A percentile compares a stretch with the other conserved stretches of the same genome.
phyloP scores from a whole-genome alignment of 92 coral and sea anemone species.

The Hydrozoanthus gracilis region DNA sequence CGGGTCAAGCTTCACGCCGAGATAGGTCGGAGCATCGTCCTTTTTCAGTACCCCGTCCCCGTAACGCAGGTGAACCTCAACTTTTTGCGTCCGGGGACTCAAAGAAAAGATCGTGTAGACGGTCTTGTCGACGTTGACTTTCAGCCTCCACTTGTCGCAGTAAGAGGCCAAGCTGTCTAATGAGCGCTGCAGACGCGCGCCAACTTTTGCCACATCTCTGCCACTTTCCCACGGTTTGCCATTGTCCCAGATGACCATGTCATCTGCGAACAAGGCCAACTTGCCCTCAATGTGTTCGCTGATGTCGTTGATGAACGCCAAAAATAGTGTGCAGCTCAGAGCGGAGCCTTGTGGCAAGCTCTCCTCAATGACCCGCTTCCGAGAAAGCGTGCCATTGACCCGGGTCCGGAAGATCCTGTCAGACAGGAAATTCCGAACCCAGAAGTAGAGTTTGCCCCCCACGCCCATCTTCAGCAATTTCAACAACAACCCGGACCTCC shows the following conservation, averaged over 20 bases:
- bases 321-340: constrained; percentile 4
- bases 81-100: not conserved
- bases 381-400: constrained; percentile 8
- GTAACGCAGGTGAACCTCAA: constrained; percentile 8
- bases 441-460: constrained; percentile 8
- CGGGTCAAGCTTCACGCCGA: constrained; percentile 22
- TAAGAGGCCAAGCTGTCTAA: constrained; percentile 7
- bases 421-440: not conserved
- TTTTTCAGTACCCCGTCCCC: not conserved
- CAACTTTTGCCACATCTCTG: not conserved
- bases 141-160: not conserved
- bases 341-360: too few species aligned
- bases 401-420: constrained; percentile 11
- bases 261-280: constrained; percentile 1
- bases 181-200: constrained; percentile 20
- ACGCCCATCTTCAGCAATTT: constrained; percentile 19
- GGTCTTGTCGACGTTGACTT: not conserved
- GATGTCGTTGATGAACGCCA: constrained; percentile 24
- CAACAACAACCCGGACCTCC: constrained; percentile 16
- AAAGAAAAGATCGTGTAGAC: constrained; percentile 11
- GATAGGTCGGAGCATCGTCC: constrained; percentile 7
- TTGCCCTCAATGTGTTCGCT: constrained; percentile 14
- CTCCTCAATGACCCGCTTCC: constrained; percentile 18
- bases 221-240: too few species aligned
- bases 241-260: constrained; percentile 21